Conservation (phyloP, 2,113 vertebrate genomes). For the Cynoglossus semilaevis region DNA sequence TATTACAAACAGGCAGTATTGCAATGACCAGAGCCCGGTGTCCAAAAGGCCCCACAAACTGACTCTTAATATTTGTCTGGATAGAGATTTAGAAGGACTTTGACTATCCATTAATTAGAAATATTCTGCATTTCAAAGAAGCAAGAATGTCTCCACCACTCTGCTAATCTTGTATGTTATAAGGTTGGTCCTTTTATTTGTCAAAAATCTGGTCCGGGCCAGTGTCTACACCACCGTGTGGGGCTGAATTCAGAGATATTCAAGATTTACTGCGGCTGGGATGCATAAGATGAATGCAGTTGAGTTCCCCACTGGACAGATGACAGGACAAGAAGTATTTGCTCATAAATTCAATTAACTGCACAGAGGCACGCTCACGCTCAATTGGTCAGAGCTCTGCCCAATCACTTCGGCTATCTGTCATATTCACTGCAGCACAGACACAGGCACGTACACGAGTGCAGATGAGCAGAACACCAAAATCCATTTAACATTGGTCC, state of each 20-base stretch:
- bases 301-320: conserved; percentile 54
- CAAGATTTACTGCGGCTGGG: conserved; percentile 51
- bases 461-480: background rate
- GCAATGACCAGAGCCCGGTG: too few relatives aligned
- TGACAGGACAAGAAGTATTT: conserved; percentile 64
- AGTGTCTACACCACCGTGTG: conserved; percentile 8
- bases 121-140: too few relatives aligned
- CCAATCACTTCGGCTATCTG: conserved; percentile 67
- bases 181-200: too few relatives aligned
- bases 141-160: too few relatives aligned
- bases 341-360: conserved; percentile 78
- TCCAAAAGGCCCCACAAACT: too few relatives aligned
- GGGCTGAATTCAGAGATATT: conserved; percentile 37
- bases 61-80: too few relatives aligned
- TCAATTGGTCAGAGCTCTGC: conserved; percentile 67
- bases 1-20: too few relatives aligned
- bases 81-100: too few relatives aligned
- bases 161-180: too few relatives aligned
- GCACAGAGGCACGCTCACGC: conserved; percentile 59
- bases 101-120: too few relatives aligned
- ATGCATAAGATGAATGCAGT: conserved; percentile 56
- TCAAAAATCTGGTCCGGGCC: background rate
- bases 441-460: conserved; percentile 15
- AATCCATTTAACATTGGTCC: conserved; percentile 16
- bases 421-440: conserved; percentile 52